Evolutionary conservation across 1,140 invertebrate genomes (phyloP), one percentile per base, ranked within the genome.

Genomic region (Wasmannia auropunctata): DNA sequence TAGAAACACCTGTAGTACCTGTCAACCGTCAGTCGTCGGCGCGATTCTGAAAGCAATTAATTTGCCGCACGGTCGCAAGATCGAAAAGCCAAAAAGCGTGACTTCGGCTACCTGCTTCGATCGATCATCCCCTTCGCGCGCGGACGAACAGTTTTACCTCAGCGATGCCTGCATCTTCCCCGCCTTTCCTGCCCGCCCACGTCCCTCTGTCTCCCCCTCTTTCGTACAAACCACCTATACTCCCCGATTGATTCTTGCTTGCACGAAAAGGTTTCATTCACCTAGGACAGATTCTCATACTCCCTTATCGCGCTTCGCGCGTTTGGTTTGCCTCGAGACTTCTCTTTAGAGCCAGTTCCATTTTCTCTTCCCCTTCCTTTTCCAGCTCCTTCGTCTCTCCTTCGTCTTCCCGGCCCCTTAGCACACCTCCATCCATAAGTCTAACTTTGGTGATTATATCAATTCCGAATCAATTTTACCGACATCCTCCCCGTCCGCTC

Each of bases 401-500:
- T 28, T 10, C 8, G 25, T 37, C 1, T 67, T 49, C 1, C 31
- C 62, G 4, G 31, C 8, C 79, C 70, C 65, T 74, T 22, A n/a
- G 37, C 51, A 58, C 37, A 58, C 37, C 74, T 79, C 22, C 70
- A 76, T 89, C 72, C 37, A 46, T 85, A 62, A 56, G 85, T 80
- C 80, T 88, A 90, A 91, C 88, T 92, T 88, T 67, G 37, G 63
- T 77, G 92, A 92, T 92, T 93, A 92, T 90, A 91, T 90, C 88
- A 92, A 90, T 93, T 91, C 86, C 58, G 86, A 90, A 93, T 94
- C 92, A 93, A 93, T 93, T 92, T 92, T 91, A 88, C 87, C 91
- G 86, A 92, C 89, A 90, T 85, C 46, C 34, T 58, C 58, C 51
- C 34, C 28, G 43, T 28, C 54, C 31, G n/a, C n/a, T 54, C n/a